Conservation (phyloP, 2,888 invertebrate species). For the Syritta pipiens region DNA sequence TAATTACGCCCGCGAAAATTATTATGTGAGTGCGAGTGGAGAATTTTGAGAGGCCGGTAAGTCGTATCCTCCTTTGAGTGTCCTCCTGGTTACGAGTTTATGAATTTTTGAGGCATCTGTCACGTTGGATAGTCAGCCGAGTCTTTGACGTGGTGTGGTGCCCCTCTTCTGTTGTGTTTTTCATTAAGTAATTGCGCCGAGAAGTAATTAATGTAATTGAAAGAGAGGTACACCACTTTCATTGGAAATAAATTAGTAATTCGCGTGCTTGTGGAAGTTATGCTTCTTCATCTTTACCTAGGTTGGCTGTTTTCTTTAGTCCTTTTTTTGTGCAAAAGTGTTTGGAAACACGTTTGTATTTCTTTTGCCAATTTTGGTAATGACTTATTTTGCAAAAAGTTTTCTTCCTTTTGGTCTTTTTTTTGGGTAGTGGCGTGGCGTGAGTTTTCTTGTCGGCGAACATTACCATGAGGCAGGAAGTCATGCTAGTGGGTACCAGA, state of each 20-base stretch:
- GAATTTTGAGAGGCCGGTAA: neutral
- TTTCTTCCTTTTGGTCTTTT: too few relatives aligned
- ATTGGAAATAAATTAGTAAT: constrained; percentile 34
- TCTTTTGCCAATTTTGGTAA: neutral
- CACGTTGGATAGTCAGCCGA: too few relatives aligned
- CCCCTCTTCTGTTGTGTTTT: neutral
- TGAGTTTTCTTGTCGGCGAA: too few relatives aligned
- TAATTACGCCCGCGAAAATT: constrained; percentile 49
- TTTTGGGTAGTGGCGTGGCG: too few relatives aligned
- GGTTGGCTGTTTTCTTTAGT: neutral
- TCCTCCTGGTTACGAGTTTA: neutral
- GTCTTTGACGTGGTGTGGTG: constrained; percentile 8
- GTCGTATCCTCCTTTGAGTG: neutral
- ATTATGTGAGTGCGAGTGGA: neutral
- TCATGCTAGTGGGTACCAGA: too few relatives aligned
- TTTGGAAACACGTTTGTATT: too few relatives aligned
- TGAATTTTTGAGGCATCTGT: constrained; percentile 22
- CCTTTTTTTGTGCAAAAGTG: neutral
- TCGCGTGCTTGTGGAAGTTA: constrained; percentile 19
- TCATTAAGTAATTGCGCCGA: constrained; percentile 34
- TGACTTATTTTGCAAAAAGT: too few relatives aligned
- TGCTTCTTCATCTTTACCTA: neutral
- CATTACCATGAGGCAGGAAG: too few relatives aligned
- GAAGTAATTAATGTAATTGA: constrained; percentile 17
- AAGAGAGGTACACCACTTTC: neutral